These are phyloP conservation scores for Bursaphelenchus okinawaensis DNA, from an alignment of 2,888 invertebrate species.

Conservation along the genomic window DNA sequence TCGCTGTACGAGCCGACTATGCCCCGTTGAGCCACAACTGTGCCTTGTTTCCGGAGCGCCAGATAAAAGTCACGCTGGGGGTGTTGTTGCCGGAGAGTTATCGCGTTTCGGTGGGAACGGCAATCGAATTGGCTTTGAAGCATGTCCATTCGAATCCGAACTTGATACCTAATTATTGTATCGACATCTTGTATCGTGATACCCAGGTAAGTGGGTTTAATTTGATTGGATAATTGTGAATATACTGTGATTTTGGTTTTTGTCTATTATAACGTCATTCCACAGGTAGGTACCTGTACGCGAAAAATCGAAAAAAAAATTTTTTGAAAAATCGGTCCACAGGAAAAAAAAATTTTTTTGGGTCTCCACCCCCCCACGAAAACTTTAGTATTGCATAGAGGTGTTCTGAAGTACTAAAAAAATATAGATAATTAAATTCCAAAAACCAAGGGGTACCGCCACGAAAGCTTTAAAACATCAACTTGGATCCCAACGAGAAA, in stretches of 20 bases:
- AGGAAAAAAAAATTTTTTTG: too few relatives aligned
- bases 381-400: background rate
- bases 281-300: too few relatives aligned
- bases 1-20: background rate
- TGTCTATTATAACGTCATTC: too few relatives aligned
- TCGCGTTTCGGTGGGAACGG: slow-evolving; percentile 31
- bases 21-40: background rate
- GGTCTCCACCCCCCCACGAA: background rate
- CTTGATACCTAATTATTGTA: slow-evolving; percentile 40
- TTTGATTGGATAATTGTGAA: background rate
- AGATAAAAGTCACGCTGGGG: slow-evolving; percentile 23
- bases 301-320: too few relatives aligned
- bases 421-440: slow-evolving; percentile 11
- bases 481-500: slow-evolving; percentile 6
- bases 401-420: background rate
- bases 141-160: slow-evolving; percentile 34
- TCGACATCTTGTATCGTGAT: slow-evolving; percentile 48
- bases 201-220: slow-evolving; percentile 42
- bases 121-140: slow-evolving; percentile 42
- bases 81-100: slow-evolving; percentile 34
- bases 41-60: slow-evolving; percentile 6
- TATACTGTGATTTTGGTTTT: too few relatives aligned
- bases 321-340: too few relatives aligned
- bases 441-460: slow-evolving; percentile 10
- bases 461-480: slow-evolving; percentile 10